Evolutionary conservation across 1,140 invertebrate species (phyloP), one percentile per base, ranked within the genome.

Genomic region (Glossosoma conforme): DNA sequence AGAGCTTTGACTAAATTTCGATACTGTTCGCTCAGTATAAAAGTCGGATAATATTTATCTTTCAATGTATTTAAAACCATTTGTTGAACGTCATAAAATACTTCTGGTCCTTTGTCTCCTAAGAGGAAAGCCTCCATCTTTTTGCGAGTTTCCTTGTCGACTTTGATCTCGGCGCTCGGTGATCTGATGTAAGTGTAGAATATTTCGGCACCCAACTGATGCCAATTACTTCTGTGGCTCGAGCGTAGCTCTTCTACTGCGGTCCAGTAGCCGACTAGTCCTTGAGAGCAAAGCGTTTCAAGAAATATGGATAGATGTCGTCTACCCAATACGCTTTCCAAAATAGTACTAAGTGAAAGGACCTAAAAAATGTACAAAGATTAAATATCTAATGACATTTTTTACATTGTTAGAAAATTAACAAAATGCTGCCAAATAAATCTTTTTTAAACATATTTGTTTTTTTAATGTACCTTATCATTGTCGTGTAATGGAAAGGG

Each of bases 131-230:
- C 79, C 64, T 94, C 91, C 80, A 94, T 93, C 47, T 84, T 78
- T 64, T 90, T 91, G 35, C 86, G 76, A 2, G 81, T 77, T 43
- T 75, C 77, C 72, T 87, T 88, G 61, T 86, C 83, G 35, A 87
- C 81, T 74, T 88, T 87, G 48, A 91, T 85, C 63, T 86, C 84
- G 1, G 84, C 83, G 46, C 81, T 84, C 4, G 85, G 82, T 36
- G 85, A 85, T 50, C 84, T 76, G 49, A 93, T 86, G 60, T 89
- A 93, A 10, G 87, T 90, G 60, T 93, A 90, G 70, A 91, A 93
- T 56, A 93, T 90, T 65, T 93, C 89, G 21, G 87, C 86, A 10
- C 86, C 91, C n/a, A 93, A 67, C 57, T 93, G 88, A 70, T 93
- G 89, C 77, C 86, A 89, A 45, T 80, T 80, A 44, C 81, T 83